Percentiles rank a stretch among this genome's conserved stretches.
Conservation (phyloP, 2,888 invertebrate genomes). For the Mimas tiliae region DNA sequence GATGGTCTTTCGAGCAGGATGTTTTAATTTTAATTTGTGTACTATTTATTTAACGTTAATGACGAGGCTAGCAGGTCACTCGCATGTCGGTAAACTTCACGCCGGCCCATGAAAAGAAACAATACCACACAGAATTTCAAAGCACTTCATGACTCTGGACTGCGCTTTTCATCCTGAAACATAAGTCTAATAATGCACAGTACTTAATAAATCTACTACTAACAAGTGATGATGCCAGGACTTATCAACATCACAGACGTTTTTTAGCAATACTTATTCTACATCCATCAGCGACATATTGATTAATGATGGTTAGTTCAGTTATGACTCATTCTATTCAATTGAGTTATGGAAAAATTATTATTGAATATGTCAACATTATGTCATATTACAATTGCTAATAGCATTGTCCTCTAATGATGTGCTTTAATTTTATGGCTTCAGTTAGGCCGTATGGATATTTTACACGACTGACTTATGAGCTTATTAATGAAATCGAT, state of each 20-base stretch:
- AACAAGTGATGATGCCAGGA: background rate
- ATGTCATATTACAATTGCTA: slow-evolving; percentile 27
- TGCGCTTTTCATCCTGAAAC: too few species aligned
- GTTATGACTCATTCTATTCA: slow-evolving; percentile 18
- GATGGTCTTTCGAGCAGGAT: background rate
- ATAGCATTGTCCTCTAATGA: slow-evolving; percentile 7
- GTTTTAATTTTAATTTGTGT: too few species aligned
- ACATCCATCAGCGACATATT: background rate
- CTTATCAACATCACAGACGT: background rate
- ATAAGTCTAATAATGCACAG: too few species aligned
- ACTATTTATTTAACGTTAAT: too few species aligned
- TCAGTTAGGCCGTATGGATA: background rate
- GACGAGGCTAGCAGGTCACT: too few species aligned
- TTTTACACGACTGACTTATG: background rate
- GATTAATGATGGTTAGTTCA: background rate
- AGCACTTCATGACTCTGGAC: too few species aligned
- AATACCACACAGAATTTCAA: too few species aligned
- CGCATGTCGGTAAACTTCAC: too few species aligned
- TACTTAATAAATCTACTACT: too few species aligned
- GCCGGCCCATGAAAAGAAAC: too few species aligned
- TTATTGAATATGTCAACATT: slow-evolving; percentile 12
- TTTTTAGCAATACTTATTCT: background rate
- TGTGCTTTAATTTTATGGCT: slow-evolving; percentile 18
- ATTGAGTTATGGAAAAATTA: slow-evolving; percentile 25
- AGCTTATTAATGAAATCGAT: background rate